Conservation (phyloP, 2,113 vertebrate species). For the Tamias sibiricus region DNA sequence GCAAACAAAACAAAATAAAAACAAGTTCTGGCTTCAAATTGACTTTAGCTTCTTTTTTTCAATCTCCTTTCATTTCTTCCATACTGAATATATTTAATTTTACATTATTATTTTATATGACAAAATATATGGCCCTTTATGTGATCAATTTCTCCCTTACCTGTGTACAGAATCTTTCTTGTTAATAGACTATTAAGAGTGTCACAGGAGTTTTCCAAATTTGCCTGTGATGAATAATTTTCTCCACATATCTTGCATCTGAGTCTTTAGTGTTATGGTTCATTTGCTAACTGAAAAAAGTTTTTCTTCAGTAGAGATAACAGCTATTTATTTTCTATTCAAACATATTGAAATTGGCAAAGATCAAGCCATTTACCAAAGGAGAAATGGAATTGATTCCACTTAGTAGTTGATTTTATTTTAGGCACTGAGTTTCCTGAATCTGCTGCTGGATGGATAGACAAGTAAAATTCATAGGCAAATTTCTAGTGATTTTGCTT, state of each 20-base stretch:
- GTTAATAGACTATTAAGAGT: neutral
- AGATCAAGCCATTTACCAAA: neutral
- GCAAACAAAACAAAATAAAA: neutral
- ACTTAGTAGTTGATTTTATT: neutral
- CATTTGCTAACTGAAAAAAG: neutral
- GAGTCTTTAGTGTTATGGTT: neutral
- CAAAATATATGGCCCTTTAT: neutral
- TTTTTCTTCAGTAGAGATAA: neutral
- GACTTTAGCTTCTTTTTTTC: neutral
- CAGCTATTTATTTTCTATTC: neutral
- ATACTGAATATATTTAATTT: neutral
- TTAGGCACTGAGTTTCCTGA: neutral
- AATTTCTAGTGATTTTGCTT: neutral
- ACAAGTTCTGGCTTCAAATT: neutral
- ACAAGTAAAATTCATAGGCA: neutral
- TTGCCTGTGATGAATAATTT: neutral
- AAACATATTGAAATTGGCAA: neutral
- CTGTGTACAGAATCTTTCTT: neutral
- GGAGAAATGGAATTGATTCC: neutral
- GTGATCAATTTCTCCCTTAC: neutral
- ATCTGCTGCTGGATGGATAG: neutral
- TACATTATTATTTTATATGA: neutral
- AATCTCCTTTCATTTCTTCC: neutral
- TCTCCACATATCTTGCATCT: neutral
- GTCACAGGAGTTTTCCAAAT: neutral